Evolutionary conservation across 2,113 vertebrate genomes (phyloP).

Genomic region (Gorsachius goisagi): DNA sequence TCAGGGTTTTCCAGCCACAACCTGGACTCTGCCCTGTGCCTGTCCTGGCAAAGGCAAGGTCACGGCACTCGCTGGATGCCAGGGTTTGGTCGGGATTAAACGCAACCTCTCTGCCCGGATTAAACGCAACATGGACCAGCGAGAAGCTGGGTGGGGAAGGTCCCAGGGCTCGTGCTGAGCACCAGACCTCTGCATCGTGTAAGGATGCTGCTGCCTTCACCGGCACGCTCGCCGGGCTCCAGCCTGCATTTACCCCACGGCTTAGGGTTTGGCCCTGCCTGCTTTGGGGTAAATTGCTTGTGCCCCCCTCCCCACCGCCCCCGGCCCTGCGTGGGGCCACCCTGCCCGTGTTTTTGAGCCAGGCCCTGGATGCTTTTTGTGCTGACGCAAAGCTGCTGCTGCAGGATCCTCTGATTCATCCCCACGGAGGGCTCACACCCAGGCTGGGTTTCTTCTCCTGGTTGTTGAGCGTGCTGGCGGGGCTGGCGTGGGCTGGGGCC

Average conservation of each 20-base stretch:
- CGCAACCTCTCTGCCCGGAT: rapidly evolving
- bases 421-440: not conserved
- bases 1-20: not conserved
- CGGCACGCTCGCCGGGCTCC: rapidly evolving
- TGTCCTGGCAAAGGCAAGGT: not conserved
- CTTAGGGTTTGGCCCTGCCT: not conserved
- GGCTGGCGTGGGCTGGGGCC: not conserved
- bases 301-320: rapidly evolving
- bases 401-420: conserved; percentile 39
- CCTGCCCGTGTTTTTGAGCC: not conserved
- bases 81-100: not conserved
- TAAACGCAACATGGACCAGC: rapidly evolving
- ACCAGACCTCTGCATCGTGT: rapidly evolving
- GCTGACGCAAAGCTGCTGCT: not conserved
- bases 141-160: rapidly evolving
- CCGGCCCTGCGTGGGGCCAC: not conserved
- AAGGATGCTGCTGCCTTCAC: not conserved
- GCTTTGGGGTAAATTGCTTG: rapidly evolving
- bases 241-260: rapidly evolving
- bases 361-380: not conserved
- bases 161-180: rapidly evolving
- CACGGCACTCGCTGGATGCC: not conserved
- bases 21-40: not conserved
- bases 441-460: not conserved
- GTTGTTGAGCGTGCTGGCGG: rapidly evolving